phyloP scores from a whole-genome alignment of 2,113 vertebrate genomes.

The Dasyurus viverrinus region DNA sequence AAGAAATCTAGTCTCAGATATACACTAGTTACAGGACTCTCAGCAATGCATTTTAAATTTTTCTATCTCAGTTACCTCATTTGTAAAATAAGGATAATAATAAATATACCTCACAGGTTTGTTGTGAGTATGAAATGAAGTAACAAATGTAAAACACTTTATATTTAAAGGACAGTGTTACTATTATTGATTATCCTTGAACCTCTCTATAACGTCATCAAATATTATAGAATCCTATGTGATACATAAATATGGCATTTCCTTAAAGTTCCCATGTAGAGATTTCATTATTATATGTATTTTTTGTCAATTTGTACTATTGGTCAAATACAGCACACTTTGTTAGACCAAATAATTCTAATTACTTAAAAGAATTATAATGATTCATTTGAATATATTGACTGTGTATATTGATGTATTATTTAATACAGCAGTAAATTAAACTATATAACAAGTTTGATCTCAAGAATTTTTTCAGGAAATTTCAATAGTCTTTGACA shows the following conservation, averaged over 20 bases:
- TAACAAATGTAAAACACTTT: not conserved
- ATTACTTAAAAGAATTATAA: not conserved
- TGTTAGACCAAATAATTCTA: not conserved
- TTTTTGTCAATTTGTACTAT: not conserved
- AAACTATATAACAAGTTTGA: not conserved
- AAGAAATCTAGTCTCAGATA: not conserved
- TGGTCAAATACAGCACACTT: not conserved
- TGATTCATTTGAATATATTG: too few relatives aligned
- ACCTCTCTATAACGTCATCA: not conserved
- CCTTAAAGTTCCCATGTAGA: slow-evolving; percentile 8
- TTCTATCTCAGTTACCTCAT: not conserved
- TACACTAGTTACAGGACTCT: not conserved
- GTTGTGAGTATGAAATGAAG: not conserved
- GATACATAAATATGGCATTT: not conserved
- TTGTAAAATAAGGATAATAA: not conserved
- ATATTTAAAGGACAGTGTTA: not conserved
- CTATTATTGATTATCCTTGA: not conserved
- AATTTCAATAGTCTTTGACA: not conserved
- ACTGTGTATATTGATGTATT: not conserved
- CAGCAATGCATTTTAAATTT: not conserved
- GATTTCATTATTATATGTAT: not conserved
- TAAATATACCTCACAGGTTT: not conserved
- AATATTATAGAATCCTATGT: not conserved
- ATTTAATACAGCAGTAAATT: not conserved
- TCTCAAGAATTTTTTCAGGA: not conserved